Evolutionary conservation across 2,113 vertebrate species (phyloP), one percentile per base, ranked within the genome.

Genomic region (Pongo pygmaeus): DNA sequence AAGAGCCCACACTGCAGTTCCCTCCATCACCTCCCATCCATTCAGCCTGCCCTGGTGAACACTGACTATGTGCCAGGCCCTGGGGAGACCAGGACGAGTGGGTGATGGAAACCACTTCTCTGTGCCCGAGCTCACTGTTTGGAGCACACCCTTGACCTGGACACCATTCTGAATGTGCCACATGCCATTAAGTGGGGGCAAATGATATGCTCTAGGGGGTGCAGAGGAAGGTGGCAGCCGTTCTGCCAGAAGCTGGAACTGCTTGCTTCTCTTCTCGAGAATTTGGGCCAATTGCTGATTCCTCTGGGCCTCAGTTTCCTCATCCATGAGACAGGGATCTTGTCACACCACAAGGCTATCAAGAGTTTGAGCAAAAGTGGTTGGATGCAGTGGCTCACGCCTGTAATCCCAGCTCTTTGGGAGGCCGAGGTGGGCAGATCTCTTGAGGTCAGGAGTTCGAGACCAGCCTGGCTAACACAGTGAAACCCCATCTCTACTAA

Each of bases 21-120:
- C 18, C 43, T 3, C 32, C 22, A 1, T 6, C 18, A 10, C n/a
- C 8, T 8, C 48, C 17, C 2, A 0, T 35, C 77, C 46, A 0
- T 52, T 30, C n/a, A 11, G 32, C 35, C 43, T 20, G 50, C 46
- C 17, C 64, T 3, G 6, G 2, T 0, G 64, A 52, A 16, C 23
- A 40, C 57, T 35, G 25, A 22, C 77, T 5, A 14, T n/a, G 52
- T 2, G 0, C 48, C 3, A 23, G 84, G 50, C 8, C 1, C 75
- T 0, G 10, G 13, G 69, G 38, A 9, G 72, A 12, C 0, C 0
- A 35, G 55, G 67, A 12, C 0, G 14, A 11, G 2, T 6, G 12
- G 38, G n/a, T 2, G 55, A 50, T 0, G 1, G 18, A 4, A 35
- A 38, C 38, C 12, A 40, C n/a, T 84, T 30, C 38, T 25, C 4